These are phyloP conservation scores for Acromyrmex echinatior DNA, from an alignment of 1,140 invertebrate species.

Conservation along the genomic window DNA sequence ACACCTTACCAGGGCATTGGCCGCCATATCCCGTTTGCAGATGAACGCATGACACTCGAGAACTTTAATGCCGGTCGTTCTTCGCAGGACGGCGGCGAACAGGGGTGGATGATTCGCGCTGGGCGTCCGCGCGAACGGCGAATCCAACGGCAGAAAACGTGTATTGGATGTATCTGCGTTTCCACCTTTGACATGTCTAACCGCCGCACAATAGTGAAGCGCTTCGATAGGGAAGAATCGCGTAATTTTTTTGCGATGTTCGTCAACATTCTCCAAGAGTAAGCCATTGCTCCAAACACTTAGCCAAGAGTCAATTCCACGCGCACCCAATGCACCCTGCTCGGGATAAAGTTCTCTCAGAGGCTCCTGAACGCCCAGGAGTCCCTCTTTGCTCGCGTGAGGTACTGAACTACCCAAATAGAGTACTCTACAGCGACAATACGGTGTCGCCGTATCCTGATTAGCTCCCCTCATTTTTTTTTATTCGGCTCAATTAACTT, in stretches of 20 bases:
- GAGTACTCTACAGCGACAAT: conserved; percentile 98
- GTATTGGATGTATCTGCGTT: conserved; percentile 89
- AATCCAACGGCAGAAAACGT: conserved; percentile 98
- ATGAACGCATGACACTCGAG: conserved; percentile 99
- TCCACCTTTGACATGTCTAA: conserved; percentile 92
- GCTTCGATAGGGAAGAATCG: conserved; percentile 99
- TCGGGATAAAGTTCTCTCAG: conserved; percentile 98
- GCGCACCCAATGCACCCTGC: conserved; percentile 93
- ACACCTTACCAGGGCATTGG: conserved; percentile 96
- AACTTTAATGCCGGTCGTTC: conserved; percentile 99
- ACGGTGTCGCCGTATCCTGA: conserved; percentile 91
- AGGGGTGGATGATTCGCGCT: conserved; percentile 97
- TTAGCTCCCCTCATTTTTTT: conserved; percentile 82
- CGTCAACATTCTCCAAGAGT: conserved; percentile 98
- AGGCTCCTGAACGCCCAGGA: conserved; percentile 99
- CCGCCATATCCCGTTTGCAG: conserved; percentile 97
- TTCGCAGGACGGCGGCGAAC: conserved; percentile 97
- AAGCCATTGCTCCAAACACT: conserved; percentile 99
- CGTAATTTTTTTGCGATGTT: conserved; percentile 97
- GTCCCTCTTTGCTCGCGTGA: conserved; percentile 98
- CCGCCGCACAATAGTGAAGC: conserved; percentile 99
- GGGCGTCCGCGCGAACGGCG: conserved; percentile 96
- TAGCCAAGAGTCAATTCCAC: conserved; percentile 98
- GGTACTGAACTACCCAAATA: conserved; percentile 99
- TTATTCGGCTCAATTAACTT: background rate